These are phyloP conservation scores for Andrena trimmerana DNA, from an alignment of 2,888 invertebrate genomes.

Conservation along the genomic window DNA sequence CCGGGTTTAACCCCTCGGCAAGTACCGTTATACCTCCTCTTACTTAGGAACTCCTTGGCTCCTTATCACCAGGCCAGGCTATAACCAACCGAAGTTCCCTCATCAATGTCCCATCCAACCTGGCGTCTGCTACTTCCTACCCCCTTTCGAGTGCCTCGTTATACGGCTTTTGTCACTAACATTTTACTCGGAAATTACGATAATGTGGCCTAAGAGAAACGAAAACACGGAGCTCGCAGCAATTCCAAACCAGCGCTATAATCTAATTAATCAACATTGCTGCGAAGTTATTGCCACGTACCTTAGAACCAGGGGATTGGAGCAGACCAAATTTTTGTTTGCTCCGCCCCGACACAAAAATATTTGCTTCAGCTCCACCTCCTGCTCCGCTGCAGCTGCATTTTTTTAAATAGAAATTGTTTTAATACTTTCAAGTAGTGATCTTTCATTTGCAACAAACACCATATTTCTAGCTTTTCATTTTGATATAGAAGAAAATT, in stretches of 20 bases:
- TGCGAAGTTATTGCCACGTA: neutral
- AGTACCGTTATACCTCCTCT: conserved; percentile 73
- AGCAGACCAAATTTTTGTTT: no score
- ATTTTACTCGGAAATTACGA: conserved; percentile 78
- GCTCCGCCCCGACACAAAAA: no score
- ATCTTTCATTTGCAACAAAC: no score
- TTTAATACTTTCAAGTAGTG: no score
- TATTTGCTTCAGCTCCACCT: no score
- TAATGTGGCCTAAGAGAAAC: conserved; percentile 40
- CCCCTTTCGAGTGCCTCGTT: conserved; percentile 73
- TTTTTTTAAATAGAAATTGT: no score
- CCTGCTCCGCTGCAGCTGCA: no score
- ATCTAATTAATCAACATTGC: conserved; percentile 20
- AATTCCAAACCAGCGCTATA: conserved; percentile 38
- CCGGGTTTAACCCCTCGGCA: conserved; percentile 76
- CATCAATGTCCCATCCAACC: conserved; percentile 82
- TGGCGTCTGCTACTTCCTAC: conserved; percentile 76
- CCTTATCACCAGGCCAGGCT: conserved; percentile 78
- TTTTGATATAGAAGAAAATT: no score
- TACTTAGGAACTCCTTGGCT: conserved; percentile 78
- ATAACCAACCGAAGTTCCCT: conserved; percentile 82
- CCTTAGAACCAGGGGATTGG: neutral
- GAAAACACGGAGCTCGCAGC: conserved; percentile 35
- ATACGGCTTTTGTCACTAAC: conserved; percentile 75
- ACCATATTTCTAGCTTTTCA: no score